Evolutionary conservation across 2,888 invertebrate genomes (phyloP), one percentile per base, ranked within the genome.

Genomic region (Junonia oenone): DNA sequence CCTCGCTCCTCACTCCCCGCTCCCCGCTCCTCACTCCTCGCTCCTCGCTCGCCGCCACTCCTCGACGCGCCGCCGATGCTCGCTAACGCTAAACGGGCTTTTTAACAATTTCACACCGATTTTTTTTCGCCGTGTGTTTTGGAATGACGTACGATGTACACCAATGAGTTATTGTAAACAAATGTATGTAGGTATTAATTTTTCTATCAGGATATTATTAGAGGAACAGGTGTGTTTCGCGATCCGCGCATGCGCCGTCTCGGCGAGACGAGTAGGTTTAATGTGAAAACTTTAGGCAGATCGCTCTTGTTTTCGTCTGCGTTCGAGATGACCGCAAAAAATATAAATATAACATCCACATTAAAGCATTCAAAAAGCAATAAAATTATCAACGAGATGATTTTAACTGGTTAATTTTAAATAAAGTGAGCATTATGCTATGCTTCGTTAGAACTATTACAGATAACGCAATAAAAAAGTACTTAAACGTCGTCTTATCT

Each of bases 1-100:
- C 79, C 68, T 70, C 37, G 52, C 66, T 64, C 59, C 51, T 58
- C 65, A 47, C 48, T 55, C 65, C 63, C 82, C 80, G 85, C 81
- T 81, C 83, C 58, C 69, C 62, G 65, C 56, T 56, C 56, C 56
- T 53, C 62, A 60, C 38, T 49, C 58, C 53, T 55, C 61, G 57
- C 38, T 40, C 38, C 38, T 40, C 38, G n/a, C 84, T 80, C 57
- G 58, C 61, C 68, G 57, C 47, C 58, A 60, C 66, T 80, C 79
- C 84, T 80, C 57, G 58, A 61, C 68, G 64, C 55, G 66, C 75
- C 75, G 79, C 78, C 83, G 78, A 13, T 22, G 79, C 71, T 65
- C 58, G 65, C 68, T 65, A 59, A 66, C 63, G 56, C 58, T n/a
- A n/a, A n/a, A n/a, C n/a, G n/a, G n/a, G n/a, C 69, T 65, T 65